Percentiles rank a stretch among this genome's conserved stretches.
These are phyloP conservation scores for Butorides virescens DNA, from an alignment of 2,113 vertebrate genomes.

Conservation along the genomic window DNA sequence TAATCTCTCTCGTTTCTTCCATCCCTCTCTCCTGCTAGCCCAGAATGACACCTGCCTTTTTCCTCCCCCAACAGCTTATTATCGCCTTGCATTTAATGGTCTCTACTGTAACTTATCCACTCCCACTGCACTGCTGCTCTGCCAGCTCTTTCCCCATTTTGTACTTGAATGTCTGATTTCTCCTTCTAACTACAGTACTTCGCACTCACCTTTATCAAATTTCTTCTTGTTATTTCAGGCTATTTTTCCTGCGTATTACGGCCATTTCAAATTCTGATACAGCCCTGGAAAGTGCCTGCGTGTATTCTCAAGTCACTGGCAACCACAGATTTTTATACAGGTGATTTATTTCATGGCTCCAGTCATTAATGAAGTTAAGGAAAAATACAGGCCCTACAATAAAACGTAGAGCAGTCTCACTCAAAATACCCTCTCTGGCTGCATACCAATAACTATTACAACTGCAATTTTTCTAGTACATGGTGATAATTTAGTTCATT, in stretches of 20 bases:
- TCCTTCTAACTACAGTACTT: not conserved
- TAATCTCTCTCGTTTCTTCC: not conserved
- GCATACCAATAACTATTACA: not conserved
- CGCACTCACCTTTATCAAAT: not conserved
- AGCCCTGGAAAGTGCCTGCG: not conserved
- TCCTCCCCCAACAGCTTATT: constrained; percentile 23
- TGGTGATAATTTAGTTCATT: not conserved
- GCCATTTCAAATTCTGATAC: not conserved
- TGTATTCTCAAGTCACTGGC: not conserved
- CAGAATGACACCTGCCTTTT: not conserved
- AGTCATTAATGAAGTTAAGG: not conserved
- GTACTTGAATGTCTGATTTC: not conserved
- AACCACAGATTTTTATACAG: not conserved
- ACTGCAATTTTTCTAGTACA: not conserved
- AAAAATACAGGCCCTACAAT: not conserved
- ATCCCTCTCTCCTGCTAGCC: not conserved
- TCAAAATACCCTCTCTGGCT: not conserved
- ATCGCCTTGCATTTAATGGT: constrained; percentile 1
- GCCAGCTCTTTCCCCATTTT: constrained; percentile 2
- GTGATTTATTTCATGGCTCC: not conserved
- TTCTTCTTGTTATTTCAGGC: not conserved
- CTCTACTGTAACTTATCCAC: not conserved
- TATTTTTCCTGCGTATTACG: not conserved
- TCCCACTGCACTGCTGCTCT: constrained; percentile 15
- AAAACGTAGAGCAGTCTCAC: not conserved